phyloP scores from a whole-genome alignment of 2,113 vertebrate genomes.

The Eurystomus gularis region DNA sequence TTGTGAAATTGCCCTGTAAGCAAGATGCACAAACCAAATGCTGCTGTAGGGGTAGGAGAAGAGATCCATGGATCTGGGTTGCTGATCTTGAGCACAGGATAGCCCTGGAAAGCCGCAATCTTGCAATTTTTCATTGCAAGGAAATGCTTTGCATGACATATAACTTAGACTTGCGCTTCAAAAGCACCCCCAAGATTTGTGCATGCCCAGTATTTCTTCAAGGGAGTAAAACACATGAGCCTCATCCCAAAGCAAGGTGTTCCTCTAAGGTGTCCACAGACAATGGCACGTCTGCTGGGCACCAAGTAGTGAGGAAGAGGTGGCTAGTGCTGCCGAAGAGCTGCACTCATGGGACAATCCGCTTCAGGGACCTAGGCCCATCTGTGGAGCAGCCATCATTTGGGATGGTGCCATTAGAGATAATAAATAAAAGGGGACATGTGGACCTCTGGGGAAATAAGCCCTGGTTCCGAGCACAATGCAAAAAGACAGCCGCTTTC shows the following conservation, averaged over 20 bases:
- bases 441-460: conserved; percentile 47
- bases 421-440: conserved; percentile 48
- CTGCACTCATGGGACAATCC: neutral
- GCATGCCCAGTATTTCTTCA: neutral
- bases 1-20: neutral
- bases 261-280: neutral
- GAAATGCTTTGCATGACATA: neutral
- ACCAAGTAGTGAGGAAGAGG: neutral
- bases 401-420: conserved; percentile 38
- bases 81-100: neutral
- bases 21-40: neutral
- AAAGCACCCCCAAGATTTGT: neutral
- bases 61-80: neutral
- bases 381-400: conserved; percentile 21
- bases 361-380: neutral
- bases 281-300: neutral
- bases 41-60: neutral
- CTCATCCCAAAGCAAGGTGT: neutral
- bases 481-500: neutral
- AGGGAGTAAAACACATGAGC: neutral
- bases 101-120: neutral
- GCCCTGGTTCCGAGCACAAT: neutral
- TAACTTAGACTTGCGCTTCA: neutral
- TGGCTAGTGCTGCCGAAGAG: neutral
- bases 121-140: neutral